Evolutionary conservation across 2,113 vertebrate species (phyloP), one percentile per base, ranked within the genome.

Genomic region (Sterna hirundo): DNA sequence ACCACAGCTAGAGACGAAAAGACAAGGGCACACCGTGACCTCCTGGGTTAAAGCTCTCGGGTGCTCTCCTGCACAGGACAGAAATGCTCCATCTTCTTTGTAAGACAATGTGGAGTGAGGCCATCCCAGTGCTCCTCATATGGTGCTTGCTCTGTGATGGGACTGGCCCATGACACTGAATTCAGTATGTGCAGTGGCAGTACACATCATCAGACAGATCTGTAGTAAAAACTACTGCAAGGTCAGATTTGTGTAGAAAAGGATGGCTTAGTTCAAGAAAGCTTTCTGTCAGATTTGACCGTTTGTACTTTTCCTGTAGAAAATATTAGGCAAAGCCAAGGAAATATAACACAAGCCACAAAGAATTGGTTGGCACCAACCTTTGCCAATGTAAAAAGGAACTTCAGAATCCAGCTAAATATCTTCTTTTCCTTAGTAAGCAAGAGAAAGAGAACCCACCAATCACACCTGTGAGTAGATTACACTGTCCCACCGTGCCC

Each of bases 1-100:
- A 98, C 99, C 99, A 99, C 32, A 99, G 98, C 99, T 99, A 75
- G 20, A 46, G 49, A 80, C 46, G 14, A 71, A 57, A 74, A 49
- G 15, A 22, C 4, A 49, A 83, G 55, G 1, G 9, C 57, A 60
- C 42, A 17, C 12, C 0, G 0, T 86, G 42, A 81, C 9, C 13
- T 36, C 16, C 15, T 4, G 9, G 10, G 44, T 66, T n/a, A 55
- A 32, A 70, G 9, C 32, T 42, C 61, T 76, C 11, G 26, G 19
- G 36, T 44, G 5, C 23, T 66, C 6, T 84, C 57, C 58, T 32
- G 36, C 36, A 34, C 30, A 83, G 47, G 32, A 47, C 13, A 49
- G 38, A 29, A 84, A n/a, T 8, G 21, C 29, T 51, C 14, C 19
- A 8, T 40, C 20, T 15, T 19, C 40, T 75, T 36, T 57, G 86